Evolutionary conservation across 1,140 invertebrate genomes (phyloP).

Genomic region (Amphibalanus amphitrite): DNA sequence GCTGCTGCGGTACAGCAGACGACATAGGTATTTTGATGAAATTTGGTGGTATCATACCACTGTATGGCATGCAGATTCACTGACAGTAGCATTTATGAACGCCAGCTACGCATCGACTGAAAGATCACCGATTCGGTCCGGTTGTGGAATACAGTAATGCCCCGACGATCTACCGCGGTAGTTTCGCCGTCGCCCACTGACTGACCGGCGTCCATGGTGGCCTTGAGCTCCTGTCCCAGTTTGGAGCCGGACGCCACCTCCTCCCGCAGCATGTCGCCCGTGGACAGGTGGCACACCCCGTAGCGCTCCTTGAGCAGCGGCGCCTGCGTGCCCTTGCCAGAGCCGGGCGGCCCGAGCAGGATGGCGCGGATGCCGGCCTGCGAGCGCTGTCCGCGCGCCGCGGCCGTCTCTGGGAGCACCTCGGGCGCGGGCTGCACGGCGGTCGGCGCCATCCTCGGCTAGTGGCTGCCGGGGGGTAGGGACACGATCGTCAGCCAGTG

Average conservation of each 20-base stretch:
- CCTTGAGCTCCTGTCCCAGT: constrained; percentile 15
- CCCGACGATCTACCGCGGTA: too few species aligned
- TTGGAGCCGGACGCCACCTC: constrained; percentile 56
- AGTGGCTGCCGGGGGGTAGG: too few species aligned
- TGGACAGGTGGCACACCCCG: constrained; percentile 69
- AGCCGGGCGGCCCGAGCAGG: constrained; percentile 55
- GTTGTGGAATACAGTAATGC: too few species aligned
- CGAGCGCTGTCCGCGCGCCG: background rate
- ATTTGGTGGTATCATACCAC: too few species aligned
- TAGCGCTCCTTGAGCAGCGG: constrained; percentile 73
- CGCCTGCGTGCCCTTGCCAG: constrained; percentile 88
- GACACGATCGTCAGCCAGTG: too few species aligned
- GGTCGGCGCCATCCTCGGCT: background rate
- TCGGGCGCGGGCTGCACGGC: background rate
- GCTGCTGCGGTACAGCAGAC: too few species aligned
- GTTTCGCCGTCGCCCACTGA: background rate
- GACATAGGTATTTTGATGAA: too few species aligned
- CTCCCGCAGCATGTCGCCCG: constrained; percentile 71
- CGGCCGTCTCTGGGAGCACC: background rate
- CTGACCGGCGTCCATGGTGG: background rate
- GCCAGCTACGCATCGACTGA: too few species aligned
- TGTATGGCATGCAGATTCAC: too few species aligned
- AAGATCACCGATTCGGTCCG: too few species aligned
- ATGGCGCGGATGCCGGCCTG: constrained; percentile 21
- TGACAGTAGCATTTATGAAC: too few species aligned